Evolutionary conservation across 2,797 vertebrate species (phyloP).

Genomic region (Bothrops alternatus): DNA sequence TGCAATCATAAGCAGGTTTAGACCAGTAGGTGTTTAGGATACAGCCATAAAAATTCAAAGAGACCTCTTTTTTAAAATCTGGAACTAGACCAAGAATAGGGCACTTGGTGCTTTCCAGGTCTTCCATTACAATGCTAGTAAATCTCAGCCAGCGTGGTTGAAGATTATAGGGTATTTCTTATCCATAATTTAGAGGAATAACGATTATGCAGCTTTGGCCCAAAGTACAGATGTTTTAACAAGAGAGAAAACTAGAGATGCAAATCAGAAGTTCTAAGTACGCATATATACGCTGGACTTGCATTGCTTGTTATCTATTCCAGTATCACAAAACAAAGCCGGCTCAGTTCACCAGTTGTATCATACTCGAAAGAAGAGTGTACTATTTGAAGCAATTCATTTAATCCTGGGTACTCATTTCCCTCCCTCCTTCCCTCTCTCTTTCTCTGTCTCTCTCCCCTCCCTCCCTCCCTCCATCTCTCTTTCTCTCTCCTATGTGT

Average conservation of each 20-base stretch:
- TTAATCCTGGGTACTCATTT: background rate
- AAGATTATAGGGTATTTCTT: background rate
- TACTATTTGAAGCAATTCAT: background rate
- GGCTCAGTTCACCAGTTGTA: background rate
- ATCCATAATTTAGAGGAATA: background rate
- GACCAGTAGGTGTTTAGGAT: background rate
- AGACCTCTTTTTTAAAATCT: background rate
- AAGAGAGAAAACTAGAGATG: background rate
- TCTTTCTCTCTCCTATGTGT: background rate
- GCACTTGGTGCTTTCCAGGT: background rate
- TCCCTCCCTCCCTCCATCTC: background rate
- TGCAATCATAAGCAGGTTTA: background rate
- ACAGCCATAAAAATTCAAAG: background rate
- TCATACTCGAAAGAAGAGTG: background rate
- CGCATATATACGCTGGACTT: background rate
- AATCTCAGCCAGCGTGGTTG: background rate
- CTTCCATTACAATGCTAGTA: background rate
- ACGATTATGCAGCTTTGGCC: background rate
- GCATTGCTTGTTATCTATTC: background rate
- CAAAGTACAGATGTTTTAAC: background rate
- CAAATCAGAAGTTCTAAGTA: background rate
- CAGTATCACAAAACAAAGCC: background rate
- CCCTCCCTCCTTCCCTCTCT: background rate
- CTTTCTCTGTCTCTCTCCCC: background rate
- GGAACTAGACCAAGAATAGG: background rate